Percentiles rank a stretch among this genome's conserved stretches.
These are phyloP conservation scores for Ips nitidus DNA, from an alignment of 1,140 invertebrate species.

Conservation along the genomic window DNA sequence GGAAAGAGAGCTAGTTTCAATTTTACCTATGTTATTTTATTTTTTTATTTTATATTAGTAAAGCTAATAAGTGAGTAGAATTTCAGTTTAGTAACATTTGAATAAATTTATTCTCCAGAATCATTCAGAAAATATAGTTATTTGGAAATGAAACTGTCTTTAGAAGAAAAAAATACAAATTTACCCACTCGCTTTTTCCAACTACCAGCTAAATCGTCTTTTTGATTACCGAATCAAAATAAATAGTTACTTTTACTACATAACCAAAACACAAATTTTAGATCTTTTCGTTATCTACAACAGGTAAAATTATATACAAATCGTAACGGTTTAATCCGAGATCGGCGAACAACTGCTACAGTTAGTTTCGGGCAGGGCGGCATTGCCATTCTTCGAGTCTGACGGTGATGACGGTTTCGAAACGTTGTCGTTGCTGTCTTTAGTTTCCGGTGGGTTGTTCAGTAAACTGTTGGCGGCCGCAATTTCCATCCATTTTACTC, in stretches of 20 bases:
- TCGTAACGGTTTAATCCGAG: conserved; percentile 21
- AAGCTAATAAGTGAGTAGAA: background rate
- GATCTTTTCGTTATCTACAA: conserved; percentile 6
- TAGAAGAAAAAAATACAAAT: too few species aligned
- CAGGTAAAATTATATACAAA: background rate
- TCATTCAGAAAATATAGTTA: too few species aligned
- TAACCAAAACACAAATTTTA: background rate
- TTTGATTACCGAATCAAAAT: too few species aligned
- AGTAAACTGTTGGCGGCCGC: conserved; percentile 54
- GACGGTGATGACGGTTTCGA: conserved; percentile 42
- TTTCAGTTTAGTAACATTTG: background rate
- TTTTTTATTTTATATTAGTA: background rate
- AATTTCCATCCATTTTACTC: conserved; percentile 78
- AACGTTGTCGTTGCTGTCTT: conserved; percentile 49
- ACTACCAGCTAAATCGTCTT: too few species aligned
- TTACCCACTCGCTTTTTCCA: too few species aligned
- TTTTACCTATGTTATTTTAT: conserved; percentile 13
- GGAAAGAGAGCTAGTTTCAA: conserved; percentile 32
- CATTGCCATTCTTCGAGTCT: conserved; percentile 35
- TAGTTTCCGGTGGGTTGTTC: conserved; percentile 33
- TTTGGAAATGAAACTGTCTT: too few species aligned
- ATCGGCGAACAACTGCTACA: conserved; percentile 32
- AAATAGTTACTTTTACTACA: background rate
- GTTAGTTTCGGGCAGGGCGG: conserved; percentile 10
- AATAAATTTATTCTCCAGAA: too few species aligned